phyloP scores from a whole-genome alignment of 2,113 vertebrate species.

The Rallus limicola region DNA sequence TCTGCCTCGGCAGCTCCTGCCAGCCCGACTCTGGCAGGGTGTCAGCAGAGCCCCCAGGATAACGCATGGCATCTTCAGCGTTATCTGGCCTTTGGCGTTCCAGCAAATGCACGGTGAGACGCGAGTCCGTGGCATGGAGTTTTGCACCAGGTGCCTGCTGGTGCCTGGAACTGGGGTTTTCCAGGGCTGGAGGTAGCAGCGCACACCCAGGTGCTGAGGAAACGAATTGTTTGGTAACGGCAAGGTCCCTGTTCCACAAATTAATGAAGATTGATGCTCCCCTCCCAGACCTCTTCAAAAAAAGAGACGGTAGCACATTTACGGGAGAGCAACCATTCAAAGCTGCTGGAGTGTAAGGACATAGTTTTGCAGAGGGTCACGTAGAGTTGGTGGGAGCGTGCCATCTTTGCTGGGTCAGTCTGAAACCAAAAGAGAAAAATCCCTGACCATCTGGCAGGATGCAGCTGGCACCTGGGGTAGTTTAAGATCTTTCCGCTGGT shows the following conservation, averaged over 20 bases:
- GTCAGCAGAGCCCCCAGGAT: constrained; percentile 29
- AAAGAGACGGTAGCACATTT: neutral
- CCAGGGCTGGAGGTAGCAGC: neutral
- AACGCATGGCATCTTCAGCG: neutral
- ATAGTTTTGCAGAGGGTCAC: neutral
- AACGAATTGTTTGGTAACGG: neutral
- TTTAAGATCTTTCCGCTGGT: constrained; percentile 1
- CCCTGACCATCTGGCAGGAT: constrained; percentile 31
- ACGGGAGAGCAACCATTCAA: neutral
- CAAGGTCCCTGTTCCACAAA: constrained; percentile 10
- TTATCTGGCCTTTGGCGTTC: neutral
- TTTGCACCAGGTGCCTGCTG: constrained; percentile 2
- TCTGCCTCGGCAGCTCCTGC: constrained; percentile 34
- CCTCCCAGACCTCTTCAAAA: neutral
- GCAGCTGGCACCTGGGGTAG: constrained; percentile 13
- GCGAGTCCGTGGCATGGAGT: fast-evolving
- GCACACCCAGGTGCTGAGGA: neutral
- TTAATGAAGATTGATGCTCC: constrained; percentile 41
- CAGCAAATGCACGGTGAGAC: neutral
- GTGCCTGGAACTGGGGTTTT: neutral
- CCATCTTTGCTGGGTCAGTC: constrained; percentile 40
- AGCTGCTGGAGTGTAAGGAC: neutral
- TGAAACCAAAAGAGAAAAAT: constrained; percentile 22
- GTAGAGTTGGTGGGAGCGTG: neutral
- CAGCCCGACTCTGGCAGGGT: constrained; percentile 45